phyloP scores from a whole-genome alignment of 2,888 invertebrate species.

The Osedax fenrisi region DNA sequence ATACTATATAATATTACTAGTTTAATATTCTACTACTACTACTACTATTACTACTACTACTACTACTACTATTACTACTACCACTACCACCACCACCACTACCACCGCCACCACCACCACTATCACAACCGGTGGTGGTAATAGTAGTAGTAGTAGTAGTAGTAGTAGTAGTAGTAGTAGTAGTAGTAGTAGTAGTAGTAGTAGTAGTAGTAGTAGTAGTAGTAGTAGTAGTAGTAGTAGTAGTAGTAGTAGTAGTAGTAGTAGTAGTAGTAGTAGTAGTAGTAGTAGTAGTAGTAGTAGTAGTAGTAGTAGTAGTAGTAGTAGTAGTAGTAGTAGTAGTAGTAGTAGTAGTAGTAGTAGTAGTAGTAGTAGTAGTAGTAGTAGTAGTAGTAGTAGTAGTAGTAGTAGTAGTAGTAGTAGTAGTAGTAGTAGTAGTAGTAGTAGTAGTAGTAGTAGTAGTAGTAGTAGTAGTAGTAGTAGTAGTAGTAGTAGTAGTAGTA shows the following conservation, averaged over 20 bases:
- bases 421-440: background rate
- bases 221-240: slow-evolving; percentile 5
- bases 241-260: background rate
- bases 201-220: background rate
- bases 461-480: too few species aligned
- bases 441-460: too few species aligned
- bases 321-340: background rate
- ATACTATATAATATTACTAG: too few species aligned
- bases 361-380: background rate
- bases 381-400: background rate
- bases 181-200: background rate
- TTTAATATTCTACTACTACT: too few species aligned
- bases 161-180: slow-evolving; percentile 2
- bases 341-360: background rate
- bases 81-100: too few species aligned
- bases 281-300: background rate
- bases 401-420: slow-evolving; percentile 5
- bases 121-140: too few species aligned
- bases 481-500: too few species aligned
- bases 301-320: slow-evolving; percentile 4
- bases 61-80: too few species aligned
- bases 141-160: background rate
- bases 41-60: too few species aligned
- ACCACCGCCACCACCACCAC: too few species aligned
- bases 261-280: slow-evolving; percentile 5